These are phyloP conservation scores for Chrysochloris asiatica DNA, from an alignment of 2,113 vertebrate genomes.

Conservation along the genomic window DNA sequence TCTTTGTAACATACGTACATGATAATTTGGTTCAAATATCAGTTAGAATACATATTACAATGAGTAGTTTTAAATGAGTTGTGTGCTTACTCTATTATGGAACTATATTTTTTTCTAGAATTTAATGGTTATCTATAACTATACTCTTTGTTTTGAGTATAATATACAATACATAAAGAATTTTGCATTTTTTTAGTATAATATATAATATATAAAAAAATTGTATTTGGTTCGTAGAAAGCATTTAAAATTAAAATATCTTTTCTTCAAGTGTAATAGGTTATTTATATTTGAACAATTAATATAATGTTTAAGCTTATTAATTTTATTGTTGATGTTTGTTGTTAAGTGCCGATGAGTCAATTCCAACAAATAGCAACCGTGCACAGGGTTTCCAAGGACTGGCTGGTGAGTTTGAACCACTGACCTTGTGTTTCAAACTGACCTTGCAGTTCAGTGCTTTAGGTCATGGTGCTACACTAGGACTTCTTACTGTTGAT, in stretches of 20 bases:
- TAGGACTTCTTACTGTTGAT: background rate
- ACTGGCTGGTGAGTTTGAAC: too few relatives aligned
- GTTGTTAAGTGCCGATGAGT: too few relatives aligned
- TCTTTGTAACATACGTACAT: too few relatives aligned
- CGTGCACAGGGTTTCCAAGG: too few relatives aligned
- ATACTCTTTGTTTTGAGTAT: background rate
- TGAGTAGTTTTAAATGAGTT: background rate
- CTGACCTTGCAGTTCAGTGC: too few relatives aligned
- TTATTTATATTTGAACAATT: background rate
- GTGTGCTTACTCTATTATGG: background rate
- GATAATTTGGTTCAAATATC: background rate
- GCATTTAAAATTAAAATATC: conserved; percentile 38
- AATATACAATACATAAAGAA: background rate
- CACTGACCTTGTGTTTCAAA: too few relatives aligned
- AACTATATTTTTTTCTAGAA: background rate
- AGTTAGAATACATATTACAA: background rate
- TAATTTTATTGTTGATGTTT: too few relatives aligned
- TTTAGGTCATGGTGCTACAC: too few relatives aligned
- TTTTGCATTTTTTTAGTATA: background rate
- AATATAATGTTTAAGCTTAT: background rate
- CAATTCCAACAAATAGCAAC: too few relatives aligned
- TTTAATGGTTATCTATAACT: background rate
- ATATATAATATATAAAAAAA: too few relatives aligned
- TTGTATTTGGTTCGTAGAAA: too few relatives aligned
- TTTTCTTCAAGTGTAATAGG: background rate